Conservation (phyloP, 2,113 vertebrate species). For the Hippocampus barbouri region DNA sequence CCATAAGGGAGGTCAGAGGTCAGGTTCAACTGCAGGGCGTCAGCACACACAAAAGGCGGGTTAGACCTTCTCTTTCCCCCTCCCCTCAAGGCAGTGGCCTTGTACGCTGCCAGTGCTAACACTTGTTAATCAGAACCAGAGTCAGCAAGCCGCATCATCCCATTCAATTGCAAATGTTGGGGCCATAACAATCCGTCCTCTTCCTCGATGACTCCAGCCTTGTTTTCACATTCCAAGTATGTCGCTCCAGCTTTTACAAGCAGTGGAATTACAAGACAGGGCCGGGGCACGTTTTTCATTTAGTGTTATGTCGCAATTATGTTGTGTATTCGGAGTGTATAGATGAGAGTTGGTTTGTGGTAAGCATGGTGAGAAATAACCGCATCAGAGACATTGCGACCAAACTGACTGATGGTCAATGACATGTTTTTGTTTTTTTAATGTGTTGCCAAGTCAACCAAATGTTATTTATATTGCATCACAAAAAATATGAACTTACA, state of each 20-base stretch:
- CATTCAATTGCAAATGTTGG: slow-evolving; percentile 43
- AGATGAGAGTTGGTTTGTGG: not conserved
- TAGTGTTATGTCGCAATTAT: slow-evolving; percentile 19
- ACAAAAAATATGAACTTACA: not conserved
- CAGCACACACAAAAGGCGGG: not conserved
- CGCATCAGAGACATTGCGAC: slow-evolving; percentile 20
- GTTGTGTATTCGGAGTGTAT: slow-evolving; percentile 11
- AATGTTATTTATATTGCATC: not conserved
- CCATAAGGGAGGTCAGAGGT: slow-evolving; percentile 37
- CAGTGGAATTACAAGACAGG: slow-evolving; percentile 13
- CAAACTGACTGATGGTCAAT: slow-evolving; percentile 24
- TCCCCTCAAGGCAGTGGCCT: slow-evolving; percentile 16
- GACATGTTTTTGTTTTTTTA: slow-evolving; percentile 14
- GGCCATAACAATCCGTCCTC: slow-evolving; percentile 30
- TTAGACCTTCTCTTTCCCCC: not conserved
- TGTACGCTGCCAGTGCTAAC: slow-evolving; percentile 46
- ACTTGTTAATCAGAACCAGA: slow-evolving; percentile 69
- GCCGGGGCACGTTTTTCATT: slow-evolving; percentile 39
- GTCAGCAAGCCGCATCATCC: slow-evolving; percentile 21
- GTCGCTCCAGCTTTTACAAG: slow-evolving; percentile 46
- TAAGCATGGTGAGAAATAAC: slow-evolving; percentile 10
- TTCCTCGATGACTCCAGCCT: slow-evolving; percentile 31
- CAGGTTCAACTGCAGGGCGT: slow-evolving; percentile 33
- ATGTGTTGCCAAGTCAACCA: not conserved
- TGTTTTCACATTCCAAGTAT: slow-evolving; percentile 27